Conservation (phyloP, 2,113 vertebrate species). For the Mus musculus region DNA sequence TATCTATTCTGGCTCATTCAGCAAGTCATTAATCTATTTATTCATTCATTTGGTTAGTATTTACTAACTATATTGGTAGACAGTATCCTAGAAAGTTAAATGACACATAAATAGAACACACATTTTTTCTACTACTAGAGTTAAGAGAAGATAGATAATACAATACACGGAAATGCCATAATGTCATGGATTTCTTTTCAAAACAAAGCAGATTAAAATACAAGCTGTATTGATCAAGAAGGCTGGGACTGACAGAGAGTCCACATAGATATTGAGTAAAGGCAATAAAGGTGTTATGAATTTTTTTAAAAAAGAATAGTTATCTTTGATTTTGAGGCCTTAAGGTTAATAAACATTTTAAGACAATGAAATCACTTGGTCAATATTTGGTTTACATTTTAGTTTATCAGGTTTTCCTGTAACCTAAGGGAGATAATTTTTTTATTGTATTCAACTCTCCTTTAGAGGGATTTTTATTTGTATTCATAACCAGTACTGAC, state of each 20-base stretch:
- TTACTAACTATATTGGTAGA: not conserved
- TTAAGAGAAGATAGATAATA: not conserved
- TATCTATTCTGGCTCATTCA: too few species aligned
- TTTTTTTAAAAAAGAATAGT: not conserved
- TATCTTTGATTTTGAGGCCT: not conserved
- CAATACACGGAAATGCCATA: not conserved
- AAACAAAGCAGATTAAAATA: not conserved
- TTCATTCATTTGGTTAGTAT: too few species aligned
- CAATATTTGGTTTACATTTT: not conserved
- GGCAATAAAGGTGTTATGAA: too few species aligned
- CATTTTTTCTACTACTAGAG: not conserved
- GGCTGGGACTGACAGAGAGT: fast-evolving
- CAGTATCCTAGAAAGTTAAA: not conserved
- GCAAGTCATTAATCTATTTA: too few species aligned
- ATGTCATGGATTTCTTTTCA: not conserved
- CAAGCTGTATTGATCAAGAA: not conserved
- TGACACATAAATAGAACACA: not conserved
- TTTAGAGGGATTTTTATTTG: not conserved
- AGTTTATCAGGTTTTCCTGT: not conserved
- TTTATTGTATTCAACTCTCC: not conserved
- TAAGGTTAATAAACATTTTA: not conserved
- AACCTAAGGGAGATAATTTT: not conserved
- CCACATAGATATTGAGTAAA: not conserved
- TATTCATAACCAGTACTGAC: not conserved
- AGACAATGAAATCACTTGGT: not conserved